phyloP scores from a whole-genome alignment of 2,888 invertebrate species.

The Cryptus viduatorius region DNA sequence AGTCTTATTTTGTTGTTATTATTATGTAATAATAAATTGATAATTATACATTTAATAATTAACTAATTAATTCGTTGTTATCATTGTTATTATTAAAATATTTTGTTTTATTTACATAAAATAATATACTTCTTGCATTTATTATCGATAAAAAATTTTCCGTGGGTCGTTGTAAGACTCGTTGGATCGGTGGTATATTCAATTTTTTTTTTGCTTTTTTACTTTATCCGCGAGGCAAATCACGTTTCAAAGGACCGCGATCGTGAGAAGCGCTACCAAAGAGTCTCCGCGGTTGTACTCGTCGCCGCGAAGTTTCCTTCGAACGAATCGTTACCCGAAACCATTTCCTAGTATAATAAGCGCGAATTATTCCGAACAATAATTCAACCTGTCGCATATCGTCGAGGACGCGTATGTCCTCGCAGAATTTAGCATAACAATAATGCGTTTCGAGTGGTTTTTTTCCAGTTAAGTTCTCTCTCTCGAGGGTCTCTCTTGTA shows the following conservation, averaged over 20 bases:
- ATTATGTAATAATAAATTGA: too few species aligned
- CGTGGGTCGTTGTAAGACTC: too few species aligned
- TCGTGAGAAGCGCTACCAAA: slow-evolving; percentile 58
- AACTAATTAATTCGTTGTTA: too few species aligned
- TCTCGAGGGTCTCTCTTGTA: not conserved
- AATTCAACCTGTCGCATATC: slow-evolving; percentile 2
- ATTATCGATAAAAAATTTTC: too few species aligned
- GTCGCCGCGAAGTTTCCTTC: too few species aligned
- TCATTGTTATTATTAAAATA: too few species aligned
- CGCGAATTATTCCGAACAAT: slow-evolving; percentile 30
- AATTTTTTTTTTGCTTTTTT: slow-evolving; percentile 14
- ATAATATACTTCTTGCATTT: too few species aligned
- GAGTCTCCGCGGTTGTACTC: too few species aligned
- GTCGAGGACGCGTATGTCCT: slow-evolving; percentile 23
- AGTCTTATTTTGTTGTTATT: too few species aligned
- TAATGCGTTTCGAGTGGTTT: slow-evolving; percentile 12
- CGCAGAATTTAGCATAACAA: slow-evolving; percentile 42
- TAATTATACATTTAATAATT: too few species aligned
- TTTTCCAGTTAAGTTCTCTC: too few species aligned
- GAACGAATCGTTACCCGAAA: not conserved
- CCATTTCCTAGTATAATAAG: slow-evolving; percentile 28
- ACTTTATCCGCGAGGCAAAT: slow-evolving; percentile 30
- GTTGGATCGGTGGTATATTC: not conserved
- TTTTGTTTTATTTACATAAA: too few species aligned
- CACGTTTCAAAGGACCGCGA: slow-evolving; percentile 54